A percentile compares a stretch with the other conserved stretches of the same genome.
Evolutionary conservation across 2,113 vertebrate genomes (phyloP).

Genomic region (Coturnix japonica): DNA sequence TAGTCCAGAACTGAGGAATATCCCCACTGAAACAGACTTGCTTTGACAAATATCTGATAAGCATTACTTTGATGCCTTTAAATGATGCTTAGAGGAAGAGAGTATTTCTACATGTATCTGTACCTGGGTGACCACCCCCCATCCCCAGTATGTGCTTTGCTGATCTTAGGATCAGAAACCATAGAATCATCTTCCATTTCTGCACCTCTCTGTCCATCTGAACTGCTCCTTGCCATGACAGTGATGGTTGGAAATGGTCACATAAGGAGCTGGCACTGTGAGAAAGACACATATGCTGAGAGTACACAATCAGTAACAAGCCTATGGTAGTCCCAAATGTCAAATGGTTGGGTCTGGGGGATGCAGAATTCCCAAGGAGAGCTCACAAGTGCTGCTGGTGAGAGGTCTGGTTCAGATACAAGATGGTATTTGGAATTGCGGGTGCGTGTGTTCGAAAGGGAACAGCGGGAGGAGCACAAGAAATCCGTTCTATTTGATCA

Average conservation of each 20-base stretch:
- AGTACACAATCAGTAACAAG: neutral
- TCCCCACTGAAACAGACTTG: neutral
- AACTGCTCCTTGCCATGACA: neutral
- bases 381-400: neutral
- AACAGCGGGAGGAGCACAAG: neutral
- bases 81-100: neutral
- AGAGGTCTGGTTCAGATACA: neutral
- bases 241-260: neutral
- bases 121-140: neutral
- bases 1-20: accelerated
- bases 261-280: neutral
- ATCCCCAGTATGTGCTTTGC: neutral
- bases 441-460: neutral
- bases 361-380: neutral
- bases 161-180: neutral
- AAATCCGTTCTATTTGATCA: neutral
- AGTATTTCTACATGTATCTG: neutral
- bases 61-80: neutral
- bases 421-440: neutral
- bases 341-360: neutral
- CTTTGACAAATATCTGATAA: neutral
- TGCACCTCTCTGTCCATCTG: neutral
- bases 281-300: neutral
- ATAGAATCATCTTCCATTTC: neutral
- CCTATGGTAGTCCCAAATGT: neutral